Conservation (phyloP, 2,797 vertebrate genomes). For the Urophycis tenuis region DNA sequence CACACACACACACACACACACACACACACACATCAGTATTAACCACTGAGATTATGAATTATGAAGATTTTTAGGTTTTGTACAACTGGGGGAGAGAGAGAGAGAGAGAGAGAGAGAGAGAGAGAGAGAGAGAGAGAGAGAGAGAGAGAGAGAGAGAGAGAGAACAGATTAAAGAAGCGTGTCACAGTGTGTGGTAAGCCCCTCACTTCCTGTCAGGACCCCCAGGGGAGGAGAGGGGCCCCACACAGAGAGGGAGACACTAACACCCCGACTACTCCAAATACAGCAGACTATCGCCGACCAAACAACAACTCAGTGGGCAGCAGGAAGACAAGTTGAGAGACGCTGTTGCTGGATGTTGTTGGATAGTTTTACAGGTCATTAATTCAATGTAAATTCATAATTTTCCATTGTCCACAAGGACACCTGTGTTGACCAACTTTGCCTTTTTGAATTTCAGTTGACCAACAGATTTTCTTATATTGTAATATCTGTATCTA, state of each 20-base stretch:
- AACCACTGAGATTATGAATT: background rate
- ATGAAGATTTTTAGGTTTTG: background rate
- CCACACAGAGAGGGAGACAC: conserved; percentile 56
- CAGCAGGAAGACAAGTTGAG: background rate
- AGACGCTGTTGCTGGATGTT: background rate
- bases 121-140: conserved; percentile 43
- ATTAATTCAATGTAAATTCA: background rate
- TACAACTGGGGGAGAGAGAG: conserved; percentile 19
- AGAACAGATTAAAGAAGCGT: conserved; percentile 68
- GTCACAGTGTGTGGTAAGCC: conserved; percentile 65
- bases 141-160: conserved; percentile 37
- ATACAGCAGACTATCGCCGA: conserved; percentile 1
- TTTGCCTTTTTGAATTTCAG: background rate
- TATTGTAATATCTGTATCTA: too few relatives aligned
- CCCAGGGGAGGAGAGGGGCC: conserved; percentile 55
- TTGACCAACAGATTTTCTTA: too few relatives aligned
- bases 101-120: conserved; percentile 47
- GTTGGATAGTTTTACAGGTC: background rate
- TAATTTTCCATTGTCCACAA: background rate
- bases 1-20: too few relatives aligned
- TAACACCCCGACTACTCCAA: conserved; percentile 52
- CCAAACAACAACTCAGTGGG: conserved; percentile 10
- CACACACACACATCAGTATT: background rate
- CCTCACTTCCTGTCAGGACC: conserved; percentile 63
- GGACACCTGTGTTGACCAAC: background rate